These are phyloP conservation scores for Xyrichtys novacula DNA, from an alignment of 2,797 vertebrate species.

Conservation along the genomic window DNA sequence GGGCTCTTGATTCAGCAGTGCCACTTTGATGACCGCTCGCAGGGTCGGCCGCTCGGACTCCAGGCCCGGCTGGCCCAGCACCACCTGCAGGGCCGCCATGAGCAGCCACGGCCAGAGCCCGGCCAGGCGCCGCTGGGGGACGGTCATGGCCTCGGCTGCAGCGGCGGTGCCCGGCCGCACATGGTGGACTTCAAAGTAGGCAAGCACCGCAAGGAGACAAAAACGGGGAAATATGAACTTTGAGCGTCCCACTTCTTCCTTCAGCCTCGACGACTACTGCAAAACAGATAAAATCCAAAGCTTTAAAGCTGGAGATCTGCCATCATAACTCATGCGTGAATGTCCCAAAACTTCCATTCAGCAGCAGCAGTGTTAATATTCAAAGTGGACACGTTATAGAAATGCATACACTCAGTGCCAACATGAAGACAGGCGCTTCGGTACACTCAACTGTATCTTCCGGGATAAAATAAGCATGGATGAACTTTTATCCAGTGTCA, in stretches of 20 bases:
- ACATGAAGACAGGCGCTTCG: slow-evolving; percentile 20
- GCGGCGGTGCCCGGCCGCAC: slow-evolving; percentile 91
- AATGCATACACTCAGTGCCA: slow-evolving; percentile 25
- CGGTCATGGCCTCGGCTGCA: slow-evolving; percentile 96
- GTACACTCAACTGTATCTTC: not conserved
- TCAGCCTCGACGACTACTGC: slow-evolving; percentile 26
- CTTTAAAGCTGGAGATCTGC: slow-evolving; percentile 47
- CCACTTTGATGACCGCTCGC: slow-evolving; percentile 93
- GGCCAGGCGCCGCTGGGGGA: slow-evolving; percentile 92
- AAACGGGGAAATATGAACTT: not conserved
- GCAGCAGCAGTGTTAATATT: slow-evolving; percentile 55
- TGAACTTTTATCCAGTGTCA: slow-evolving; percentile 73
- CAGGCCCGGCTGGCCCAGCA: slow-evolving; percentile 88
- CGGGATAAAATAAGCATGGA: slow-evolving; percentile 6
- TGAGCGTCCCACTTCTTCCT: slow-evolving; percentile 21
- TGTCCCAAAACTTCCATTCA: slow-evolving; percentile 63
- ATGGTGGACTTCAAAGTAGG: slow-evolving; percentile 89
- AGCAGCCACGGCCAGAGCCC: slow-evolving; percentile 92
- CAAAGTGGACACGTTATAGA: slow-evolving; percentile 16
- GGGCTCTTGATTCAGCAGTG: slow-evolving; percentile 90
- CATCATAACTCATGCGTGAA: slow-evolving; percentile 49
- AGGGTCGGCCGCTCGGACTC: slow-evolving; percentile 90
- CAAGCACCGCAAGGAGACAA: slow-evolving; percentile 62
- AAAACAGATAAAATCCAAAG: slow-evolving; percentile 54
- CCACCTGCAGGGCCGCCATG: slow-evolving; percentile 93